These are phyloP conservation scores for Holcopasites calliopsidis DNA, from an alignment of 1,140 invertebrate genomes.

Conservation along the genomic window DNA sequence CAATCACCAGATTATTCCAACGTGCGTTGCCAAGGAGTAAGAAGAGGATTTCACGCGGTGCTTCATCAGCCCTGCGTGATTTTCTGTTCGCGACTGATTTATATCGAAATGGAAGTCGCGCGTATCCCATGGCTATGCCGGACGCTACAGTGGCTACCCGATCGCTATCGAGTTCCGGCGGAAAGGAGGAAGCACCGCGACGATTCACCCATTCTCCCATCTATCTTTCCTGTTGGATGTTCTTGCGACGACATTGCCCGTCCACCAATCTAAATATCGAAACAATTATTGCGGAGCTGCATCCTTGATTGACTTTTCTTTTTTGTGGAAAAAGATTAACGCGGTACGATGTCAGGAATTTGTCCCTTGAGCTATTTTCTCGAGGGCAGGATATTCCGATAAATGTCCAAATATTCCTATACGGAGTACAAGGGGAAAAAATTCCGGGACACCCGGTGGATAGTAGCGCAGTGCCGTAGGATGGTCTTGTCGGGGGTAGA, in stretches of 20 bases:
- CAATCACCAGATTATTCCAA: not conserved
- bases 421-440: conserved; percentile 13
- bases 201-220: conserved; percentile 47
- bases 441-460: conserved; percentile 71
- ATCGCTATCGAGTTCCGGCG: conserved; percentile 70
- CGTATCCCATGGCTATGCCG: conserved; percentile 21
- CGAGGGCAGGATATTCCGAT: not conserved
- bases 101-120: conserved; percentile 38
- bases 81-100: conserved; percentile 34
- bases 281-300: too few relatives aligned
- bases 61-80: conserved; percentile 20
- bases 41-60: not conserved
- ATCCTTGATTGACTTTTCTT: not conserved
- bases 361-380: not conserved
- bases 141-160: conserved; percentile 44
- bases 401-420: not conserved
- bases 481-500: conserved; percentile 67
- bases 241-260: conserved; percentile 45
- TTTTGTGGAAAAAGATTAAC: not conserved
- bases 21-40: not conserved
- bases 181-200: conserved; percentile 58
- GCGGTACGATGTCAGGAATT: not conserved
- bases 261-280: not conserved
- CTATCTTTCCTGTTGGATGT: conserved; percentile 51
- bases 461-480: conserved; percentile 61